These are phyloP conservation scores for Heliocidaris erythrogramma DNA, from an alignment of 35 echinoderm and acorn worm species.

Conservation along the genomic window DNA sequence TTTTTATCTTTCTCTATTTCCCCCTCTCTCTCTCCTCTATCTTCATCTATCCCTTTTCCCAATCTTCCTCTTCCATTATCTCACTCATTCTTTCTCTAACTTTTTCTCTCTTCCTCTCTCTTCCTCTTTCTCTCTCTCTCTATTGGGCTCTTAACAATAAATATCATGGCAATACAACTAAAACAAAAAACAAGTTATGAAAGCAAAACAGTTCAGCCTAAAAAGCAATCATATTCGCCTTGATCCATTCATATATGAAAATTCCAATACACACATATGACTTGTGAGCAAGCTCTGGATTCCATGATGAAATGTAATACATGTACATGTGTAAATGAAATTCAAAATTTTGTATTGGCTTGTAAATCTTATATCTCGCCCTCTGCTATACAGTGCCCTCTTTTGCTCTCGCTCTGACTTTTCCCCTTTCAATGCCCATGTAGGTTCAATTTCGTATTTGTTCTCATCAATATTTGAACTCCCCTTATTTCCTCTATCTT, in stretches of 20 bases:
- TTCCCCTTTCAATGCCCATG: background rate
- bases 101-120: background rate
- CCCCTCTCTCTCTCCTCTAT: background rate
- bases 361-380: background rate
- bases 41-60: no score
- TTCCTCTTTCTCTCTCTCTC: background rate
- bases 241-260: slow-evolving; percentile 18
- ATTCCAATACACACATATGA: background rate
- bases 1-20: background rate
- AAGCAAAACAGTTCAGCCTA: background rate
- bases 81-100: no score
- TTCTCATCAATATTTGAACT: background rate
- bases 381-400: background rate
- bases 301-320: background rate
- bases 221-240: background rate
- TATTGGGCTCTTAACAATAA: background rate
- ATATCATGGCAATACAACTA: background rate
- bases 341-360: background rate
- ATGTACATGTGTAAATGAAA: no score
- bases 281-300: background rate
- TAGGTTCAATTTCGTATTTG: background rate
- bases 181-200: background rate
- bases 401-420: background rate
- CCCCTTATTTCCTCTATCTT: background rate
- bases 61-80: no score